A percentile compares a stretch with the other conserved stretches of the same genome.
These are phyloP conservation scores for Perca fluviatilis DNA, from an alignment of 2,113 vertebrate species.

Conservation along the genomic window DNA sequence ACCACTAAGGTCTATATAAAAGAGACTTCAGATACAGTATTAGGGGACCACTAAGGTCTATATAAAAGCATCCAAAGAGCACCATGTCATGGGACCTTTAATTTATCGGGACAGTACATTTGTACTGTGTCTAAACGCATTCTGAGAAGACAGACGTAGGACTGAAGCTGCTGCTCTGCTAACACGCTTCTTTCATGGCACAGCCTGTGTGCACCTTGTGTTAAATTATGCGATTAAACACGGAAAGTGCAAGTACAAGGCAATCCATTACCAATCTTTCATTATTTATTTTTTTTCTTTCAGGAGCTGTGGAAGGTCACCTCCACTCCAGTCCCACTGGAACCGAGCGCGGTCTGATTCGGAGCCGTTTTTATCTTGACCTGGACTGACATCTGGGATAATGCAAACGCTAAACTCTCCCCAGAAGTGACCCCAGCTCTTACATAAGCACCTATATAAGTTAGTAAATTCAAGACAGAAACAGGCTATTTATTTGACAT, in stretches of 20 bases:
- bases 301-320: slow-evolving; percentile 74
- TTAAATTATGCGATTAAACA: too few relatives aligned
- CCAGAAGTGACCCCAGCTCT: background rate
- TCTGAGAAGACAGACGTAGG: background rate
- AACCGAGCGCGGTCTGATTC: background rate
- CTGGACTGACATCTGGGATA: background rate
- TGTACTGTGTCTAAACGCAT: background rate
- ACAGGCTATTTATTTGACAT: background rate
- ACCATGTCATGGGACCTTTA: too few relatives aligned
- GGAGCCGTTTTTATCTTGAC: background rate
- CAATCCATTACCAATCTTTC: too few relatives aligned
- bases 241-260: too few relatives aligned
- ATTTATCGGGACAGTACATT: background rate
- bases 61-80: too few relatives aligned
- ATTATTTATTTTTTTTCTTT: background rate
- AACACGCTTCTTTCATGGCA: background rate
- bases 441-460: too few relatives aligned
- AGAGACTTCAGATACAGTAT: too few relatives aligned
- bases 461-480: background rate
- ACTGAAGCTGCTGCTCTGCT: background rate
- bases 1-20: too few relatives aligned
- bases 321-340: background rate
- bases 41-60: too few relatives aligned
- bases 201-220: background rate
- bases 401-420: background rate